Base-by-base conservation (phyloP, 2,113 vertebrate genomes). In the Podarcis muralis region DNA sequence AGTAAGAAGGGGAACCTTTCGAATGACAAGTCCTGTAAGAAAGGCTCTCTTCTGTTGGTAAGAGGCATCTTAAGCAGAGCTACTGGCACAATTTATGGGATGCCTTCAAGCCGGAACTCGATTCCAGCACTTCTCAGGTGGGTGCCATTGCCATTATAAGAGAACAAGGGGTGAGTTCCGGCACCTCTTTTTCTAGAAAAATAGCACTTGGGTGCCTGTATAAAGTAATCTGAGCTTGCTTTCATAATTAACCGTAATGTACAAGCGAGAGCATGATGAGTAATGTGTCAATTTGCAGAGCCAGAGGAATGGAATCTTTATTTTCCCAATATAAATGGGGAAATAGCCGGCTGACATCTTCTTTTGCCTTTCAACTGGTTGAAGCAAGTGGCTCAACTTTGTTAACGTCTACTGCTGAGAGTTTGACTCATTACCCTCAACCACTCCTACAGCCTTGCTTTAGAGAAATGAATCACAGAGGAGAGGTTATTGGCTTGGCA, bases 401-500 rank as follows among this genome's bases (percentile, higher is more conserved):
- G 6, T 53, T 32, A 87, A 78, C 68, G 57, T 4, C 7, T 76
- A 59, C 43, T 40, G 30, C 40, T 68, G 62, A 78, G 77, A 80
- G 35, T 74, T 80, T 59, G 85, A 74, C 48, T 87, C 81, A 72
- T 84, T 87, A 37, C 75, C 35, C n/a, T 79, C 74, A 79, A 53
- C 68, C 23, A 35, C 13, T 87, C 85, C 89, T 79, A 37, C n/a
- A 74, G 53, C n/a, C 40, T 32, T 80, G n/a, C 53, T 69, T 87
- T 72, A 84, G 66, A 72, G 65, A 87, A 62, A 87, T 76, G 89
- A 90, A 84, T 90, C 66, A 53, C 37, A 71, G 43, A 69, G 40
- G 53, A 43, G 35, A 80, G 74, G 30, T 80, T 84, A 83, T 78
- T 87, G 81, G 66, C 35, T 84, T 80, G 85, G 11, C 68, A 48